A percentile compares a stretch with the other conserved stretches of the same genome.
Evolutionary conservation across 2,797 vertebrate genomes (phyloP).

Genomic region (Sebastes diaconus): DNA sequence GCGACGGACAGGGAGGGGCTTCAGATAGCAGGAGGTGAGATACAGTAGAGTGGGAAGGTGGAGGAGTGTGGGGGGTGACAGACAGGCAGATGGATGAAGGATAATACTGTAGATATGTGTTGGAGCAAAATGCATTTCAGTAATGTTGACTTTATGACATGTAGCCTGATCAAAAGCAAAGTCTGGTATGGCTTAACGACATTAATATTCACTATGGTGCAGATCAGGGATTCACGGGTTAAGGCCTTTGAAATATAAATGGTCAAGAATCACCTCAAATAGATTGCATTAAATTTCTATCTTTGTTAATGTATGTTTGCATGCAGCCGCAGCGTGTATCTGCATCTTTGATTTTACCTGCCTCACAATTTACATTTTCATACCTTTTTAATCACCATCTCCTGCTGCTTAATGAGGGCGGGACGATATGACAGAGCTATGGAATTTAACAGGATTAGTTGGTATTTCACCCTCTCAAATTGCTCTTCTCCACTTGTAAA

Average conservation of each 20-base stretch:
- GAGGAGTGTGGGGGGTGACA: constrained; percentile 63
- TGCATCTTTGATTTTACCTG: background rate
- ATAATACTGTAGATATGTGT: constrained; percentile 68
- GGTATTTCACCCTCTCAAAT: constrained; percentile 36
- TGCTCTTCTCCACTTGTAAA: constrained; percentile 28
- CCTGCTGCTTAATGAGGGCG: constrained; percentile 43
- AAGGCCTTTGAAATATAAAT: constrained; percentile 21
- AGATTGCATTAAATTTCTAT: background rate
- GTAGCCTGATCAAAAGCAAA: constrained; percentile 49
- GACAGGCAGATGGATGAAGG: constrained; percentile 73
- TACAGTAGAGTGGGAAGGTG: constrained; percentile 52
- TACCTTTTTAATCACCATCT: constrained; percentile 47
- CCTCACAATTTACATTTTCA: constrained; percentile 6
- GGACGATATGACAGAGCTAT: constrained; percentile 30
- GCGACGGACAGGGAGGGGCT: constrained; percentile 35
- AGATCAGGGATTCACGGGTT: constrained; percentile 26
- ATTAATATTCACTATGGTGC: constrained; percentile 23
- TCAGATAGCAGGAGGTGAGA: constrained; percentile 66
- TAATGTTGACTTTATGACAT: constrained; percentile 66
- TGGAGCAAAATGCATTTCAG: constrained; percentile 58
- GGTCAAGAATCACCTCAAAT: background rate
- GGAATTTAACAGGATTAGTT: constrained; percentile 55
- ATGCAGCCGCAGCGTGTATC: background rate
- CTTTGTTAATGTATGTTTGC: background rate
- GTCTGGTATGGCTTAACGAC: constrained; percentile 55